Evolutionary conservation across 2,113 vertebrate genomes (phyloP).

Genomic region (Coregonus clupeaformis): DNA sequence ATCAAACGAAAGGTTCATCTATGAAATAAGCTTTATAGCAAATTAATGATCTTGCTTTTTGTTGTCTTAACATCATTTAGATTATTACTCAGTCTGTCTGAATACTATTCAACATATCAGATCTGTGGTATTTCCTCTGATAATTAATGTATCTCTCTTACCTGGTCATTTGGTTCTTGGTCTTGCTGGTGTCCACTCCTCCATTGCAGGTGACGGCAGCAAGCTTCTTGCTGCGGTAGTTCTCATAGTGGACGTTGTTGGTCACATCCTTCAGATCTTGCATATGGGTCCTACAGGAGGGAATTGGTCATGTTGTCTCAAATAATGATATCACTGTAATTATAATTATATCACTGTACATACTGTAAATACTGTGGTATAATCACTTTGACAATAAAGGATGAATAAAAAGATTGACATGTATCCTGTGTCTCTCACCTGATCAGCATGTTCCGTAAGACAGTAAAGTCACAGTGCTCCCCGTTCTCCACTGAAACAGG

Average conservation of each 20-base stretch:
- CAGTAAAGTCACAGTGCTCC: constrained; percentile 81
- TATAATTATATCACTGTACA: too few species aligned
- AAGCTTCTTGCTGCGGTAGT: constrained; percentile 79
- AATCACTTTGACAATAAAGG: too few species aligned
- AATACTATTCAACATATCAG: not conserved
- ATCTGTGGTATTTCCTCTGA: not conserved
- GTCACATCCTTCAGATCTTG: constrained; percentile 82
- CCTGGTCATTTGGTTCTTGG: constrained; percentile 79
- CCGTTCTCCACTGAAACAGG: constrained; percentile 79
- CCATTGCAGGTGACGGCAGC: constrained; percentile 80
- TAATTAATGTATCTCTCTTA: constrained; percentile 34
- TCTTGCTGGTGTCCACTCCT: constrained; percentile 73
- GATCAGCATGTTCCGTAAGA: constrained; percentile 81
- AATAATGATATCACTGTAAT: too few species aligned
- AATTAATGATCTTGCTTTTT: too few species aligned
- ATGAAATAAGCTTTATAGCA: too few species aligned
- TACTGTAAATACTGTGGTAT: too few species aligned
- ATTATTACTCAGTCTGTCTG: too few species aligned
- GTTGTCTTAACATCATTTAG: too few species aligned
- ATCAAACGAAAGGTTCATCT: not conserved
- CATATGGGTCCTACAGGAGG: constrained; percentile 74
- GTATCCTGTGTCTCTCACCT: constrained; percentile 58
- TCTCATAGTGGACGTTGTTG: constrained; percentile 82
- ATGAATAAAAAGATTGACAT: not conserved
- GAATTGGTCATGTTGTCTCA: too few species aligned